A percentile compares a stretch with the other conserved stretches of the same genome.
phyloP scores from a whole-genome alignment of 1,140 invertebrate genomes.

The Coenobita brevimanus region DNA sequence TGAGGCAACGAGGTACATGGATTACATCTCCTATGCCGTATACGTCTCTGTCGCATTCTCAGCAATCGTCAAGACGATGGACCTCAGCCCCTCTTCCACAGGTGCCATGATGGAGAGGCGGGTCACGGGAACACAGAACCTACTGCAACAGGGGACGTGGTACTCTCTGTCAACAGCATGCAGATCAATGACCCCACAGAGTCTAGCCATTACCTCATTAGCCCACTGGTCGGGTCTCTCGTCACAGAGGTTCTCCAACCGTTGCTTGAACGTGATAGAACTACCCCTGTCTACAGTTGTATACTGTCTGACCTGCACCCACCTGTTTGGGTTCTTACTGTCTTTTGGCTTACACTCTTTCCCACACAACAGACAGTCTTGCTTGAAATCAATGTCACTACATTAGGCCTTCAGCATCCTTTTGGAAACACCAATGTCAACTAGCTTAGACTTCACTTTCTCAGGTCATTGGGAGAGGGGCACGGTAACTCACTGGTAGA shows the following conservation, averaged over 20 bases:
- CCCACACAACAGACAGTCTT: too few species aligned
- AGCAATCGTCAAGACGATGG: neutral
- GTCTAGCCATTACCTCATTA: neutral
- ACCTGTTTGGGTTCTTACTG: too few species aligned
- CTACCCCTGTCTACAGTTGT: too few species aligned
- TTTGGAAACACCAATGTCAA: conserved; percentile 21
- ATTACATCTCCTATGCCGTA: neutral
- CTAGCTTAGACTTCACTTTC: neutral
- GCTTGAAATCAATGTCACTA: neutral
- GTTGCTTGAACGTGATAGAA: too few species aligned
- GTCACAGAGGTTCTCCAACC: neutral
- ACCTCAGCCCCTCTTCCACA: neutral
- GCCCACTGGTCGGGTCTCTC: conserved; percentile 11
- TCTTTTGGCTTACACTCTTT: too few species aligned
- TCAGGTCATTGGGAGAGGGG: too few species aligned
- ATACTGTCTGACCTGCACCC: too few species aligned
- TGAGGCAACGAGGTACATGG: conserved; percentile 7
- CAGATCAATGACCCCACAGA: conserved; percentile 16
- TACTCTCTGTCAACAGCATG: neutral
- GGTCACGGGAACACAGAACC: too few species aligned
- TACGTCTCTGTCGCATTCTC: too few species aligned
- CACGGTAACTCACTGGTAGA: too few species aligned
- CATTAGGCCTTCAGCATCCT: neutral
- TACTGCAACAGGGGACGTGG: conserved; percentile 8
- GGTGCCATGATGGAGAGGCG: too few species aligned